Evolutionary conservation across 2,113 vertebrate species (phyloP).

Genomic region (Chiloscyllium plagiosum): DNA sequence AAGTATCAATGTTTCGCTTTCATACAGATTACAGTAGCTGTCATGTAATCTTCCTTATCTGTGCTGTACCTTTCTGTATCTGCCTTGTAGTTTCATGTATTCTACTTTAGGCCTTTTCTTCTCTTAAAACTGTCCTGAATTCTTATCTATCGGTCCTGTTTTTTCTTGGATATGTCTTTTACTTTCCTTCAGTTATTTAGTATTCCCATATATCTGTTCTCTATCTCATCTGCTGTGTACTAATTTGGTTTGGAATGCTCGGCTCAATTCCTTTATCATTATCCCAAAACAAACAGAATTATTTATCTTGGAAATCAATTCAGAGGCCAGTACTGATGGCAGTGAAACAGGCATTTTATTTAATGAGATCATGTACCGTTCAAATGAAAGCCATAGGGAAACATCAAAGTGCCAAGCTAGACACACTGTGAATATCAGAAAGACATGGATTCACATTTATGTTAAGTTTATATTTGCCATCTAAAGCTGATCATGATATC

Average conservation of each 20-base stretch:
- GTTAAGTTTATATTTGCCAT: neutral
- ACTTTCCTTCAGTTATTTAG: neutral
- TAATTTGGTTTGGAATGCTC: neutral
- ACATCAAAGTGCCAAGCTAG: neutral
- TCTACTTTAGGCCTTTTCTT: neutral
- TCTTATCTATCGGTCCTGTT: neutral
- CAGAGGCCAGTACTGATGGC: neutral
- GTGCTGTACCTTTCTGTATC: too few relatives aligned
- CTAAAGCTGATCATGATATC: neutral
- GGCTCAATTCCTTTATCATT: neutral
- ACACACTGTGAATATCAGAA: neutral
- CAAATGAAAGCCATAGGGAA: neutral
- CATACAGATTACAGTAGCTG: too few relatives aligned
- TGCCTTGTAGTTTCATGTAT: neutral
- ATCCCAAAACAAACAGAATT: neutral
- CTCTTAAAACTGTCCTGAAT: neutral
- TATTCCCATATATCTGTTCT: neutral
- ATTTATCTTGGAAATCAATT: neutral
- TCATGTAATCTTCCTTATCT: too few relatives aligned
- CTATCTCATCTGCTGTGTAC: neutral
- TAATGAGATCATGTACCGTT: slow-evolving; percentile 10
- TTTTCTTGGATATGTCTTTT: neutral
- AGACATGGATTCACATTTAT: neutral
- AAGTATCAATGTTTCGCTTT: too few relatives aligned
- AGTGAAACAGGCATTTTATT: slow-evolving; percentile 5